Base-by-base conservation (phyloP, 2,797 vertebrate genomes). In the Corythornis leucogaster region DNA sequence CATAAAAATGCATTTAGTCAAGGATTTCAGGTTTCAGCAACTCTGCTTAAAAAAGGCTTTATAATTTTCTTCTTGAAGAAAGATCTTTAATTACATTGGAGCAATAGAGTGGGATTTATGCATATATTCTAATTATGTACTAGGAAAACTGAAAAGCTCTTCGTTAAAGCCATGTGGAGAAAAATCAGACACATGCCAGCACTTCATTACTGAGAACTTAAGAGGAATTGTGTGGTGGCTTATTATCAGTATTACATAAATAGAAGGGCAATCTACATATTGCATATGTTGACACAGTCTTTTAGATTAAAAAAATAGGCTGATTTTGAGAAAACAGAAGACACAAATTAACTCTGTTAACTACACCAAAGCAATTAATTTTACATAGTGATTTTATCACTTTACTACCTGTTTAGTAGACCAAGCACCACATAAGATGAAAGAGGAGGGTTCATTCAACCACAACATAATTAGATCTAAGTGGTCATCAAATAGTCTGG, bases 41-140 rank as follows among this genome's bases (percentile, higher is more conserved):
- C 54, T 90, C 81, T 87, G 78, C 70, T 69, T 85, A 87, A 83
- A 89, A 91, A 89, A 89, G 88, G 88, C 86, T 91, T 94, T 79
- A 85, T 93, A 93, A 77, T 95, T 96, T 96, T 95, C 74, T 66
- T 92, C 69, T 95, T 88, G 84, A 96, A 95, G 93, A 95, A 91
- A 91, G 85, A 93, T 89, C 93, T 95, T 95, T 97, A 97, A 97
- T 97, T 97, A 95, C 91, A 95, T 87, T 86, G 84, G 78, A 95
- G 87, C 85, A 97, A 95, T 82, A 94, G 87, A 93, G 80, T 91
- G 81, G 70, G 61, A 86, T 96, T 97, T 97, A 94, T 91, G 80
- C 51, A 93, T 94, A 75, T 93, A 95, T 97, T 96, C 63, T 95
- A 97, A 97, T 97, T 96, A 94, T 80, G 76, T 93, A 87, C 75